Evolutionary conservation across 2,888 invertebrate species (phyloP), one percentile per base, ranked within the genome.

Genomic region (Dryadula phaetusa): DNA sequence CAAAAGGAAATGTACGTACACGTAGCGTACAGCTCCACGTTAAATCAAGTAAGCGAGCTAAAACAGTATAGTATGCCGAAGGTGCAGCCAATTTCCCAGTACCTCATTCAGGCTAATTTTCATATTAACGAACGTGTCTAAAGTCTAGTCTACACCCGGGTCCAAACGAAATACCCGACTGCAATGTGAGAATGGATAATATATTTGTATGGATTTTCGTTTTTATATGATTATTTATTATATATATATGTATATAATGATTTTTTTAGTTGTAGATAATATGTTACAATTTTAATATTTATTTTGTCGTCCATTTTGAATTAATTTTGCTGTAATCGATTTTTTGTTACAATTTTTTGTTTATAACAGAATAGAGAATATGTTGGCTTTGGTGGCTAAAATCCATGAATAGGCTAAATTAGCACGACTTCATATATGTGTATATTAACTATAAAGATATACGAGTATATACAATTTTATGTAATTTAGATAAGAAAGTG

Each of bases 61-160:
- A 46, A 60, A 62, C 62, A 47, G 62, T 62, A 62, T 60, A 47
- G 62, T 62, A 49, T 32, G 60, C 60, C 70, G 68, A 67, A 66
- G 67, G 69, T 71, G 66, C 63, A 75, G 73, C 81, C 82, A 83
- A 83, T 83, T 82, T 82, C 83, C 79, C 70, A 71, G 63, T 75
- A 74, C 69, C 80, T 80, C 76, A 79, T 79, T 79, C 75, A 64
- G 66, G 76, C 81, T 82, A 82, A 84, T 83, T 83, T 83, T 83
- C 82, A 82, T 84, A 82, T 82, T 82, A 83, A 83, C 81, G 75
- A 80, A 80, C 79, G 72, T 73, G 79, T 81, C 81, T 78, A 71
- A 77, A 73, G 53, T 60, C 66, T 65, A 49, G 64, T 44, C 60
- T 44, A 44, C 44, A 62, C 61, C 52, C 53, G 54, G 64, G 47